These are phyloP conservation scores for Eupeodes luniger DNA, from an alignment of 2,888 invertebrate species.

Conservation along the genomic window DNA sequence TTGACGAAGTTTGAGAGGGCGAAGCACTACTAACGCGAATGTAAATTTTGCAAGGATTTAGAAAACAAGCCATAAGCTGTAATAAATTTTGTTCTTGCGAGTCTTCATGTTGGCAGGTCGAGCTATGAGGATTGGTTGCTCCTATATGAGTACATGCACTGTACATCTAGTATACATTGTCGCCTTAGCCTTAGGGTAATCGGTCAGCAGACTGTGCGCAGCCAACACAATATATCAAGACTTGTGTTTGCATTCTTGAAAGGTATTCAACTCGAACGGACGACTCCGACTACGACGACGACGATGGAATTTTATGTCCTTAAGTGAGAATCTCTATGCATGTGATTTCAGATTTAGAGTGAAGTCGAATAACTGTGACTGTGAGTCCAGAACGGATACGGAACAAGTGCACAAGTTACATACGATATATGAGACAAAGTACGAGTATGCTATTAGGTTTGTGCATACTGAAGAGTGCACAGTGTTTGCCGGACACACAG, in stretches of 20 bases:
- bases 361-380: constrained; percentile 26
- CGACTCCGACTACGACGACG: too few species aligned
- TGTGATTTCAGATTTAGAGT: constrained; percentile 18
- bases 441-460: not conserved
- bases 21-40: constrained; percentile 10
- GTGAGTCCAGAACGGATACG: not conserved
- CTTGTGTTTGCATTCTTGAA: constrained; percentile 59
- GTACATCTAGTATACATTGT: not conserved
- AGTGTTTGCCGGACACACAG: not conserved
- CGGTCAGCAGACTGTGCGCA: constrained; percentile 69
- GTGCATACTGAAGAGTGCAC: not conserved
- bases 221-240: constrained; percentile 40
- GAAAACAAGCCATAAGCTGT: constrained; percentile 16
- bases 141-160: too few species aligned
- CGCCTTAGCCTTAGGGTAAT: constrained; percentile 70
- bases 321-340: constrained; percentile 50
- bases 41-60: constrained; percentile 3
- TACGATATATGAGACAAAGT: constrained; percentile 36
- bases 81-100: constrained; percentile 50
- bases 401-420: constrained; percentile 1
- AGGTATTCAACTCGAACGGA: constrained; percentile 62
- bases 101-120: constrained; percentile 4
- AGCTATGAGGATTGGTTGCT: not conserved
- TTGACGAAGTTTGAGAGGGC: not conserved
- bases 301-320: constrained; percentile 57